phyloP scores from a whole-genome alignment of 2,797 vertebrate species.

The Scleropages formosus region DNA sequence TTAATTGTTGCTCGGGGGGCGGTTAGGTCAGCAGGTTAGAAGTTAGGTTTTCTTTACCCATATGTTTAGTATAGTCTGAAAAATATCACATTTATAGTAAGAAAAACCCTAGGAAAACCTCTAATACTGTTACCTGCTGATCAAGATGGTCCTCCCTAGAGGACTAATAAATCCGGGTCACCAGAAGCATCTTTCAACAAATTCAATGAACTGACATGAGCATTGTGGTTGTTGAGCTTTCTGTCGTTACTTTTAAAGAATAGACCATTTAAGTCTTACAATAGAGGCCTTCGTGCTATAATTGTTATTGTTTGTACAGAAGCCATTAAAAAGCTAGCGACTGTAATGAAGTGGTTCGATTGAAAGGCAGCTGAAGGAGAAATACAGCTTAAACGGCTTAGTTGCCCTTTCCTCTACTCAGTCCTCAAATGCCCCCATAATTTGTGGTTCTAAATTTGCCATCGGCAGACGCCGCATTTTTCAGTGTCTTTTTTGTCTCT shows the following conservation, averaged over 20 bases:
- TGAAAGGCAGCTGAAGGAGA: neutral
- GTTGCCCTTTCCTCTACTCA: neutral
- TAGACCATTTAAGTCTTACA: too few species aligned
- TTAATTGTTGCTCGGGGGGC: neutral
- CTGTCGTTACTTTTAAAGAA: too few species aligned
- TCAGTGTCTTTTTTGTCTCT: neutral
- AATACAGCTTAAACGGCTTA: neutral
- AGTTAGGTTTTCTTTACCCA: neutral
- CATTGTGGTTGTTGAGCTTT: too few species aligned
- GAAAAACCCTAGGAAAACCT: neutral
- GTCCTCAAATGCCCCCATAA: neutral
- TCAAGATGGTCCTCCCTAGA: too few species aligned
- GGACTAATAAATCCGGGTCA: too few species aligned
- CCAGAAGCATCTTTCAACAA: too few species aligned
- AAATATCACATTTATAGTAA: neutral
- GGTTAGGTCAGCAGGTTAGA: neutral
- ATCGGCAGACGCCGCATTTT: constrained; percentile 2
- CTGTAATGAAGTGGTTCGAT: neutral
- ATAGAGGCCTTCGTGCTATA: too few species aligned
- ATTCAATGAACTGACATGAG: too few species aligned
- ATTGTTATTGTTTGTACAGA: constrained; percentile 10
- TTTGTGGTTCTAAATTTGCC: constrained; percentile 8
- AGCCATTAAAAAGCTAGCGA: constrained; percentile 4
- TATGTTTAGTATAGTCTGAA: neutral
- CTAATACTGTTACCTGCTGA: neutral